Conservation (phyloP, 2,113 vertebrate genomes). For the Protobothrops mucrosquamatus region DNA sequence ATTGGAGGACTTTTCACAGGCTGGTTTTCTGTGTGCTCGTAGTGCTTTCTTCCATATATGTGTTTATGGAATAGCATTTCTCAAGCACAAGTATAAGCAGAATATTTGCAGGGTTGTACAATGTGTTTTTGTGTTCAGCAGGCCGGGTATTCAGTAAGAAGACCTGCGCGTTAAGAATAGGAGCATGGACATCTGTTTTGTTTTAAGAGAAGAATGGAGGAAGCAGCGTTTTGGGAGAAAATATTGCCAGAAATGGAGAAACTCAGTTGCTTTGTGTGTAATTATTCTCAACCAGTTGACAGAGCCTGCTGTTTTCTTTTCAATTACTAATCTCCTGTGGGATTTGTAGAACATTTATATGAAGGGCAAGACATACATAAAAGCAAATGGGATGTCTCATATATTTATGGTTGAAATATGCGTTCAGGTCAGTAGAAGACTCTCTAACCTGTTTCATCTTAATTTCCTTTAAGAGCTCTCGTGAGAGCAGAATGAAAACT, state of each 20-base stretch:
- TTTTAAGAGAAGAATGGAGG: not conserved
- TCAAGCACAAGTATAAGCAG: not conserved
- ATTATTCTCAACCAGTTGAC: not conserved
- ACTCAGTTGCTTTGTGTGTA: not conserved
- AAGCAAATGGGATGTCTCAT: not conserved
- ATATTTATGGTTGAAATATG: not conserved
- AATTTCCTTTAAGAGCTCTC: not conserved
- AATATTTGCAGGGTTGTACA: not conserved
- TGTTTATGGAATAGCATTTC: not conserved
- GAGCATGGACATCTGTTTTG: not conserved
- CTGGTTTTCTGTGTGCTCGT: not conserved
- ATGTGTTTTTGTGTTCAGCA: not conserved
- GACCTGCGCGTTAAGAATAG: not conserved
- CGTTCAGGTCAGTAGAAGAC: not conserved
- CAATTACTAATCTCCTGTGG: not conserved
- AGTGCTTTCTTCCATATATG: not conserved
- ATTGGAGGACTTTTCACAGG: not conserved
- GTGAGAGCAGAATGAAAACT: not conserved
- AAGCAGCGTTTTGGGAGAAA: not conserved
- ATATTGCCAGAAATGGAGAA: not conserved
- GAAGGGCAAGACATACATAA: not conserved
- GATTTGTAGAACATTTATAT: not conserved
- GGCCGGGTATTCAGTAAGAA: not conserved
- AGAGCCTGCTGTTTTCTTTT: not conserved
- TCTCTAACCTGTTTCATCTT: not conserved